These are phyloP conservation scores for Megaceryle alcyon DNA, from an alignment of 2,797 vertebrate genomes.

Conservation along the genomic window DNA sequence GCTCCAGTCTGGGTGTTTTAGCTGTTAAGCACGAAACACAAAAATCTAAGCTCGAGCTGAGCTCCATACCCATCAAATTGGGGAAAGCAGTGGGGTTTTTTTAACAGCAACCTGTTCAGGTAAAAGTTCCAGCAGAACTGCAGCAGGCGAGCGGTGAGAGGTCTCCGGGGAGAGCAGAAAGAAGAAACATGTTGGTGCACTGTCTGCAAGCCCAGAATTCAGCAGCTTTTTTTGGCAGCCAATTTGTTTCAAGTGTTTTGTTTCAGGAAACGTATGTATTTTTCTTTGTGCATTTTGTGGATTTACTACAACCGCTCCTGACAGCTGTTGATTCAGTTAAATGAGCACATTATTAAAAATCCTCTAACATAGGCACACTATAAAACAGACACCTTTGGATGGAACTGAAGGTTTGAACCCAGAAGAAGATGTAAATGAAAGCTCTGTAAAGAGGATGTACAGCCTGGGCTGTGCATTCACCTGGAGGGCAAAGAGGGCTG, in stretches of 20 bases:
- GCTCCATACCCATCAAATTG: neutral
- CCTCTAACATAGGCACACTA: constrained; percentile 27
- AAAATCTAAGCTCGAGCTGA: neutral
- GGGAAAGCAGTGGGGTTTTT: neutral
- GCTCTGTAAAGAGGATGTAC: neutral
- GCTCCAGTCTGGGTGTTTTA: neutral
- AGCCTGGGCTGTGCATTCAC: neutral
- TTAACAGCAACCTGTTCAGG: constrained; percentile 63
- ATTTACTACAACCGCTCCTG: constrained; percentile 80
- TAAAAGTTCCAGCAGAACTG: constrained; percentile 61
- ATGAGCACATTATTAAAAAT: constrained; percentile 78
- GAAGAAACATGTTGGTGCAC: constrained; percentile 61
- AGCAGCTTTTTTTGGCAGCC: constrained; percentile 72
- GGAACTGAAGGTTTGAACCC: constrained; percentile 19
- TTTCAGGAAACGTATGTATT: constrained; percentile 76
- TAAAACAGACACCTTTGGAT: constrained; percentile 65
- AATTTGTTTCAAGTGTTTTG: constrained; percentile 79
- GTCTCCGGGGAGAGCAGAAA: constrained; percentile 60
- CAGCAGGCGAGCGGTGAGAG: constrained; percentile 49
- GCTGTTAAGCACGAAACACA: neutral
- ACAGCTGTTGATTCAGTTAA: constrained; percentile 84
- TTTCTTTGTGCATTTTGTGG: constrained; percentile 76
- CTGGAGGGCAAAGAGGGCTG: constrained; percentile 3
- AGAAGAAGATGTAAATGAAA: constrained; percentile 37
- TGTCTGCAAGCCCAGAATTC: constrained; percentile 72